These are phyloP conservation scores for Champsocephalus esox DNA, from an alignment of 2,797 vertebrate genomes.

Conservation along the genomic window DNA sequence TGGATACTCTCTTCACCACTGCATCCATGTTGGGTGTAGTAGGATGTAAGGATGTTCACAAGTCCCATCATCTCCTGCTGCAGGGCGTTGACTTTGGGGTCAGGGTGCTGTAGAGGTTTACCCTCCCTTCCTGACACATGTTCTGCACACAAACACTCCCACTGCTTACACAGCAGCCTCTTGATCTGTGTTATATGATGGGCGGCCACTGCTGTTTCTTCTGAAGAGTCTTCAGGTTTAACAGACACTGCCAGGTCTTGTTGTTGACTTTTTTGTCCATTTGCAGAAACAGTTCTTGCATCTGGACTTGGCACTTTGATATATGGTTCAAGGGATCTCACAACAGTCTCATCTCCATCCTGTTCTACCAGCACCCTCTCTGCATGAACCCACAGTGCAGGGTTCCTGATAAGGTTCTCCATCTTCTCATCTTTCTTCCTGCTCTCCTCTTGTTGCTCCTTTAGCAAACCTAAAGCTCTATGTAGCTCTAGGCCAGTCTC, in stretches of 20 bases:
- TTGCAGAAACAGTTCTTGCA: constrained; percentile 25
- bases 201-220: constrained; percentile 70
- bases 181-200: constrained; percentile 92
- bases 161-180: constrained; percentile 93
- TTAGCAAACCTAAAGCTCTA: constrained; percentile 79
- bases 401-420: constrained; percentile 78
- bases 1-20: constrained; percentile 35
- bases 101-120: constrained; percentile 83
- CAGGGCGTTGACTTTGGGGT: constrained; percentile 91
- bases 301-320: constrained; percentile 11
- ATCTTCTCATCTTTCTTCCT: constrained; percentile 86
- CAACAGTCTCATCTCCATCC: constrained; percentile 47
- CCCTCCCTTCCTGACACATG: constrained; percentile 81
- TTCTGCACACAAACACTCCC: constrained; percentile 90
- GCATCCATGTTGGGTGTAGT: constrained; percentile 81
- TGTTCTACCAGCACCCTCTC: constrained; percentile 57
- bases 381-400: constrained; percentile 73
- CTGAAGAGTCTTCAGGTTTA: constrained; percentile 18
- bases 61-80: constrained; percentile 92
- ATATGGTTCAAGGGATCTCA: constrained; percentile 30
- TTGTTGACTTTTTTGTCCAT: constrained; percentile 31
- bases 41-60: constrained; percentile 88
- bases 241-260: constrained; percentile 6
- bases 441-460: constrained; percentile 86
- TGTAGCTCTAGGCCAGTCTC: constrained; percentile 86